Evolutionary conservation across 1,140 invertebrate species (phyloP), one percentile per base, ranked within the genome.

Genomic region (Fopius arisanus): DNA sequence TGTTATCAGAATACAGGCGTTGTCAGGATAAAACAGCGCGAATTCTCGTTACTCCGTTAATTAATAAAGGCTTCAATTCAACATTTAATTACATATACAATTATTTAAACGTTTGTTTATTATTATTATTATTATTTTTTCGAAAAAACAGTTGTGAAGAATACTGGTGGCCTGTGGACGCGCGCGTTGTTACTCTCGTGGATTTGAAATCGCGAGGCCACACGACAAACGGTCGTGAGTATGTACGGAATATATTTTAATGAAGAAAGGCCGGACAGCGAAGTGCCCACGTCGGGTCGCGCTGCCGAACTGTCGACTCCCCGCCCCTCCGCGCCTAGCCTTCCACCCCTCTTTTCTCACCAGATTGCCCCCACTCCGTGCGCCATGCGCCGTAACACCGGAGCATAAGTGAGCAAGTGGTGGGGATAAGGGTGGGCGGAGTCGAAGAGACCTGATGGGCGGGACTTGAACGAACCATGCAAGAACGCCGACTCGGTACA

Each of bases 201-300:
- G 16, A 40, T 71, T 62, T 51, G 62, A 62, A 23, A 62, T 67
- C 41, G 63, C 48, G 70, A 48, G 43, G 63, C 69, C 68, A 71
- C 59, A 29, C 14, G 19, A 69, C 77, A 73, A 78, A 74, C 71
- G 77, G 78, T 73, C 71, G 70, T 68, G 72, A 74, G 77, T 81
- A 78, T 79, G 26, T 72, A 78, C 80, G 75, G 81, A 80, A 82
- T 86, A 84, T 87, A 87, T 88, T 87, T 86, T 86, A 88, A 87
- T 87, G 83, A 87, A 85, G 80, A 85, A 87, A 87, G 82, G 82
- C 83, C 86, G 85, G 86, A 87, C 85, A 87, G 84, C 86, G 86
- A 87, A 87, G 86, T 88, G 85, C 85, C 86, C 86, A 84, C 84
- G 83, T 86, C 86, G 87, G 86, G 85, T 87, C 83, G 86, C 86